These are phyloP conservation scores for Hylaea fasciaria DNA, from an alignment of 2,888 invertebrate species.

Conservation along the genomic window DNA sequence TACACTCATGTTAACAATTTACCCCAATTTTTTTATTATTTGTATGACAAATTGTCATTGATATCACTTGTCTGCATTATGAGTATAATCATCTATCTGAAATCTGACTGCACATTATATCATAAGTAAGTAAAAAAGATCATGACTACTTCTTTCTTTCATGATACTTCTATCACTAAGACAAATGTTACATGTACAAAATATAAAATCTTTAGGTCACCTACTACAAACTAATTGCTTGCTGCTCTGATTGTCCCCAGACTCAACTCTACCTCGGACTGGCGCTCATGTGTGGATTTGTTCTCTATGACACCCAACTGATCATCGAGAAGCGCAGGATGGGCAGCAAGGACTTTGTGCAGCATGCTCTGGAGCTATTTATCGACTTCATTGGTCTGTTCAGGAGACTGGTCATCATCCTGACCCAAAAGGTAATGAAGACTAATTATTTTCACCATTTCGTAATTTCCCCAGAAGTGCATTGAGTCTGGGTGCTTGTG, in stretches of 20 bases:
- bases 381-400: constrained; percentile 97
- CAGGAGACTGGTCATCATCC: constrained; percentile 94
- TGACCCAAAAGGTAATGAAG: constrained; percentile 92
- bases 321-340: constrained; percentile 96
- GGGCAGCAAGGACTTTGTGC: constrained; percentile 97
- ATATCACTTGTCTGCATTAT: too few species aligned
- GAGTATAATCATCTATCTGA: too few species aligned
- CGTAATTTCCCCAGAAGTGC: too few species aligned
- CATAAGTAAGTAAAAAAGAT: too few species aligned
- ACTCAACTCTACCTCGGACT: constrained; percentile 95
- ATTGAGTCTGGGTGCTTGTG: too few species aligned
- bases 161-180: background rate
- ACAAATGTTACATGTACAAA: too few species aligned
- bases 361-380: constrained; percentile 96
- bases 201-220: too few species aligned
- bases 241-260: constrained; percentile 70
- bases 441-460: background rate
- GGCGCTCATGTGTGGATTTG: constrained; percentile 96
- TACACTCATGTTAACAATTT: background rate
- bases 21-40: too few species aligned
- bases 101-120: too few species aligned
- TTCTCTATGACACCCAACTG: constrained; percentile 98
- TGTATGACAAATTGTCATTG: too few species aligned
- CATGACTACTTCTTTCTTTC: background rate
- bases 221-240: background rate